Percentiles rank a stretch among this genome's conserved stretches.
Evolutionary conservation across 2,888 invertebrate species (phyloP).

Genomic region (Tanaodytes sp.): DNA sequence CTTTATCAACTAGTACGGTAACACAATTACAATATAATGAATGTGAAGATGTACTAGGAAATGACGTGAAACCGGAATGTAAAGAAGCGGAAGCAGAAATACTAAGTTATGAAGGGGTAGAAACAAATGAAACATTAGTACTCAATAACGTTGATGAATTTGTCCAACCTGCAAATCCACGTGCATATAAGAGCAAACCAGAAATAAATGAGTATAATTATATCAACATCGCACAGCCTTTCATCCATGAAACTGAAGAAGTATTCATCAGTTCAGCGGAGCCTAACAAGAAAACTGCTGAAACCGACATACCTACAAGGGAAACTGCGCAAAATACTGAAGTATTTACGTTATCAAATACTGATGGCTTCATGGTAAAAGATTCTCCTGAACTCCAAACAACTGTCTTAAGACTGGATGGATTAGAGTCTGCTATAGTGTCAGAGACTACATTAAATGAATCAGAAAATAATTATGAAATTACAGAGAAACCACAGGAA

Average conservation of each 20-base stretch:
- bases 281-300: conserved; percentile 52
- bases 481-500: conserved; percentile 45
- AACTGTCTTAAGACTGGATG: conserved; percentile 51
- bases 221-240: conserved; percentile 56
- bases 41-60: conserved; percentile 54
- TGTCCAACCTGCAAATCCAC: conserved; percentile 55
- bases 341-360: conserved; percentile 58
- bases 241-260: conserved; percentile 60
- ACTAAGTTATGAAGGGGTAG: conserved; percentile 63
- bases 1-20: conserved; percentile 54
- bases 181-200: conserved; percentile 60
- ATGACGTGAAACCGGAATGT: conserved; percentile 60
- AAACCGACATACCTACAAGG: conserved; percentile 63
- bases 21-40: conserved; percentile 60
- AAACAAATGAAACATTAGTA: conserved; percentile 58
- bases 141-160: conserved; percentile 64
- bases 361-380: conserved; percentile 51
- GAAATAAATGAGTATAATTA: conserved; percentile 57
- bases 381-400: conserved; percentile 49
- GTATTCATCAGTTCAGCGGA: conserved; percentile 28
- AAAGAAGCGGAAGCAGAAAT: conserved; percentile 62
- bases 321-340: conserved; percentile 70
- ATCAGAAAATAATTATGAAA: conserved; percentile 47
- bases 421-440: conserved; percentile 56
- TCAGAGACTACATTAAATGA: conserved; percentile 58